Base-by-base conservation (phyloP, 2,888 invertebrate species). In the Podotricha telesiphe region DNA sequence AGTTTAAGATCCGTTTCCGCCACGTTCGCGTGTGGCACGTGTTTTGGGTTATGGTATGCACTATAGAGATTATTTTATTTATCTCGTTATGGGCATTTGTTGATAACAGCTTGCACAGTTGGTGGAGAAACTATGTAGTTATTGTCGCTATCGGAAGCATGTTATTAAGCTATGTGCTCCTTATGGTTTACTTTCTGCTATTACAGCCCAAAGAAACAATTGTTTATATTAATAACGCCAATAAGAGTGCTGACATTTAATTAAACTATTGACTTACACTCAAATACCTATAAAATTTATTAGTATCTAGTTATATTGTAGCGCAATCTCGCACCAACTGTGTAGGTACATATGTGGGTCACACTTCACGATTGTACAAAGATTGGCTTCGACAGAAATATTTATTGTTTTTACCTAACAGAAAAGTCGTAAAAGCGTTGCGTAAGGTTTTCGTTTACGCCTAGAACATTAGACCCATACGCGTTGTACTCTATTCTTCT, bases 1-100 rank as follows among this genome's bases (percentile, higher is more conserved):
- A 97, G 86, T 96, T 97, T 78, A 95, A 96, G 82, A 94, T 96
- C 67, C 95, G 95, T 83, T 97, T 97, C 82, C 95, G 95, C 74
- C 95, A 95, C 79, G 94, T 96, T 20, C 94, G 95, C 5, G 91
- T 95, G 65, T 96, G 96, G 94, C 95, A 96, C 77, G 87, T 94
- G 73, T 94, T 94, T 63, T 97, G 95, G 89, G 94, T 96, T 78
- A 82, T 94, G 64, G 88, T 96, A 56, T 94, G 95, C 56, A 94
- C 95, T 70, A 75, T 91, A 37, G 96, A 97, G 86, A 96, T 95
- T 78, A 87, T 95, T 56, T 78, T 94, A 19, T 95, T 96, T 89
- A 95, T 96, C n/a, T 83, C 94, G n/a, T 83, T 95, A 55, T 97
- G 97, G 97, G 85, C 84, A 4, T 77, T 80, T 15, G 78, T 86